phyloP scores from a whole-genome alignment of 1,140 invertebrate species.

The Lethrus apterus region DNA sequence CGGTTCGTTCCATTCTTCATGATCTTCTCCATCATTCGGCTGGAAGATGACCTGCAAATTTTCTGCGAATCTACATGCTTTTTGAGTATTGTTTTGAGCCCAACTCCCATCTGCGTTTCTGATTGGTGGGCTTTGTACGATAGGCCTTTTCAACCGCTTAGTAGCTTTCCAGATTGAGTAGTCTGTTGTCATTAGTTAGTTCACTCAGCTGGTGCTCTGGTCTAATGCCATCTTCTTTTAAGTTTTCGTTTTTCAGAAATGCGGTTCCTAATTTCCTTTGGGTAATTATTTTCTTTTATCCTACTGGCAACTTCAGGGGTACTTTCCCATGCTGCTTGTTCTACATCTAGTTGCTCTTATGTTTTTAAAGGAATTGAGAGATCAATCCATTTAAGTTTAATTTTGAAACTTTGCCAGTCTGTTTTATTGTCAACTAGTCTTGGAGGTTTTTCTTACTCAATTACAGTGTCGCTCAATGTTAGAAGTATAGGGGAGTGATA shows the following conservation, averaged over 20 bases:
- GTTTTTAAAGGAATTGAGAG: not conserved
- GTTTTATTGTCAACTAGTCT: not conserved
- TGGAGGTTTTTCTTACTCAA: not conserved
- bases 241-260: conserved; percentile 2
- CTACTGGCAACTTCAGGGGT: conserved; percentile 9
- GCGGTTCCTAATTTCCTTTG: too few species aligned
- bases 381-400: not conserved
- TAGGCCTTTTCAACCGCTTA: conserved; percentile 17
- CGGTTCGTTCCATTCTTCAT: too few species aligned
- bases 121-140: conserved; percentile 14
- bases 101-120: conserved; percentile 14
- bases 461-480: conserved; percentile 4
- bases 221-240: conserved; percentile 4
- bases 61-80: conserved; percentile 1
- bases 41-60: not conserved
- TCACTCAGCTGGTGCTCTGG: conserved; percentile 8
- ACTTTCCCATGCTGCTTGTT: too few species aligned
- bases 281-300: not conserved
- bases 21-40: not conserved
- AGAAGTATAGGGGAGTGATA: conserved; percentile 23
- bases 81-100: not conserved
- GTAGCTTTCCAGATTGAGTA: conserved; percentile 21
- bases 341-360: conserved; percentile 1
- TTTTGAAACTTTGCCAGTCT: conserved; percentile 5
- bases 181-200: conserved; percentile 5